Evolutionary conservation across 1,140 invertebrate genomes (phyloP).

Genomic region (Anoplophora glabripennis): DNA sequence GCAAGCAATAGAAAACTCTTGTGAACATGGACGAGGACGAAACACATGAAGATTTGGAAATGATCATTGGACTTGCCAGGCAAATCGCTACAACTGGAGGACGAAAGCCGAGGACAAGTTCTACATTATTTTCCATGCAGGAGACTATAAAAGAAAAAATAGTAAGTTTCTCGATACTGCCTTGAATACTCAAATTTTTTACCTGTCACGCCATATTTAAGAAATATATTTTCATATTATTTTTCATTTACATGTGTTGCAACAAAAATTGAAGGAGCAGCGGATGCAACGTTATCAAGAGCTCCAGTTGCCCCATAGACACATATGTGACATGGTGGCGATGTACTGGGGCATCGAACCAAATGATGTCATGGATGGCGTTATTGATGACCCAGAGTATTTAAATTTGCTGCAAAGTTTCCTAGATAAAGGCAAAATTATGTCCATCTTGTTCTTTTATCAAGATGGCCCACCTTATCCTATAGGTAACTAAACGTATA

Average conservation of each 20-base stretch:
- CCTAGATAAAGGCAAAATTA: constrained; percentile 50
- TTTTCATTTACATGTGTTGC: constrained; percentile 4
- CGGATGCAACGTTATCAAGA: constrained; percentile 47
- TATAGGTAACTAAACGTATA: constrained; percentile 45
- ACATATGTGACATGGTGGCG: constrained; percentile 63
- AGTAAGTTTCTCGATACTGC: constrained; percentile 18
- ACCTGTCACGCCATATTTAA: neutral
- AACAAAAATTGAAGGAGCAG: constrained; percentile 40
- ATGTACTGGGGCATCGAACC: constrained; percentile 55
- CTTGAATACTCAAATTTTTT: neutral
- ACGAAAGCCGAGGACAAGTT: constrained; percentile 22
- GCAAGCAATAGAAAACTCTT: too few species aligned
- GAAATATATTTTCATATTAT: neutral
- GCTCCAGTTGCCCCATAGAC: constrained; percentile 58
- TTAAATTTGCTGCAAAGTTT: constrained; percentile 58
- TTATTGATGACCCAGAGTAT: constrained; percentile 60
- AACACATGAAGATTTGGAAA: constrained; percentile 14
- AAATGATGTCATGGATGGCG: constrained; percentile 61
- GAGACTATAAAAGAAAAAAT: constrained; percentile 34
- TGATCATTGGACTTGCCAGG: constrained; percentile 32
- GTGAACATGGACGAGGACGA: neutral
- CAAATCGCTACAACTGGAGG: constrained; percentile 25
- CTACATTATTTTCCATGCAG: constrained; percentile 28
- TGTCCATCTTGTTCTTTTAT: constrained; percentile 54
- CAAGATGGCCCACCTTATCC: constrained; percentile 51